These are phyloP conservation scores for Dichetophora obliterata DNA, from an alignment of 2,888 invertebrate species.

Conservation along the genomic window DNA sequence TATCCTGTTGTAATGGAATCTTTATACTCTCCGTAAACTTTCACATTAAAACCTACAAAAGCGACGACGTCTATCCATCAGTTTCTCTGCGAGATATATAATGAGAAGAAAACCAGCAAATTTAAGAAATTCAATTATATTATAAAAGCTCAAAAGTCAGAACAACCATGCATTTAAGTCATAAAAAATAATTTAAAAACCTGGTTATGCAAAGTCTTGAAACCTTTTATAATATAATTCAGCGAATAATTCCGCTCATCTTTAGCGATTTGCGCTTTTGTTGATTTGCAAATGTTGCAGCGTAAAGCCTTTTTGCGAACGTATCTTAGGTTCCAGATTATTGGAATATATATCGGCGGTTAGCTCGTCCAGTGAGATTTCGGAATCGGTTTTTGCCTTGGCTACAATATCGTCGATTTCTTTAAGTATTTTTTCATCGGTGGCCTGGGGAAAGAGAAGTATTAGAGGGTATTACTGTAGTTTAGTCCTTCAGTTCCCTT, in stretches of 20 bases:
- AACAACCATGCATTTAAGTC: too few species aligned
- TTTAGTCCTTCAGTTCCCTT: slow-evolving; percentile 40
- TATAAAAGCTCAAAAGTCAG: too few species aligned
- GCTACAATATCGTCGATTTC: slow-evolving; percentile 85
- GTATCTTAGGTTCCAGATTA: slow-evolving; percentile 74
- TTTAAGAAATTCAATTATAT: too few species aligned
- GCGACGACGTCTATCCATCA: too few species aligned
- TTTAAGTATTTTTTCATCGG: slow-evolving; percentile 84
- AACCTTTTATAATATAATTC: too few species aligned
- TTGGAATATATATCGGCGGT: slow-evolving; percentile 81
- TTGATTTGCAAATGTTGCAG: slow-evolving; percentile 47
- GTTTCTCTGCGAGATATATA: too few species aligned
- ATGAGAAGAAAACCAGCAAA: too few species aligned
- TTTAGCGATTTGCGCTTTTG: slow-evolving; percentile 40
- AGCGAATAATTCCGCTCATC: background rate
- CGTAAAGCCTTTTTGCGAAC: slow-evolving; percentile 70
- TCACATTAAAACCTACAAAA: too few species aligned
- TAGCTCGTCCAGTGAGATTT: slow-evolving; percentile 81
- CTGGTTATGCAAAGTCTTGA: too few species aligned
- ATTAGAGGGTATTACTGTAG: background rate
- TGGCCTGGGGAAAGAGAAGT: slow-evolving; percentile 72
- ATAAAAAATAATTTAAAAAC: too few species aligned
- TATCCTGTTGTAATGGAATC: too few species aligned
- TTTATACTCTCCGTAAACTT: too few species aligned
- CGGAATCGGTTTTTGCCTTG: slow-evolving; percentile 79